Evolutionary conservation across 2,888 invertebrate species (phyloP).

Genomic region (Hypolimnas misippus): DNA sequence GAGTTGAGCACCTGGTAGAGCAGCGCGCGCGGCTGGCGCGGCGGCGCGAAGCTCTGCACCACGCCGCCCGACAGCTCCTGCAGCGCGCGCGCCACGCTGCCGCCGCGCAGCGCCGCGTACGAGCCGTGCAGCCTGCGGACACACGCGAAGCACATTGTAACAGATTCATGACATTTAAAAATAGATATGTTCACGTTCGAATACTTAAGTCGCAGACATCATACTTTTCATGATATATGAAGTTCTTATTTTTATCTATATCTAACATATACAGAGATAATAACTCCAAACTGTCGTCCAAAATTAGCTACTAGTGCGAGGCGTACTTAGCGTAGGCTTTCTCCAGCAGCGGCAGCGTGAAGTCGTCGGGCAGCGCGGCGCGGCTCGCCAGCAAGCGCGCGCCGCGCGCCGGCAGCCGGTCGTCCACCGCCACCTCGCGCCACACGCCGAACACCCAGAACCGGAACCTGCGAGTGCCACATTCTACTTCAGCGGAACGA

Average conservation of each 20-base stretch:
- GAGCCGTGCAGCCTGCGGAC: constrained; percentile 81
- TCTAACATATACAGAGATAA: too few species aligned
- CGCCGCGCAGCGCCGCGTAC: constrained; percentile 71
- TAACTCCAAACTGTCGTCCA: too few species aligned
- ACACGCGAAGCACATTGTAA: background rate
- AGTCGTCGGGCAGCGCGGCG: constrained; percentile 81
- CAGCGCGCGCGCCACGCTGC: constrained; percentile 86
- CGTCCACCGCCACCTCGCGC: constrained; percentile 90
- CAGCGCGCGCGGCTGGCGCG: constrained; percentile 86
- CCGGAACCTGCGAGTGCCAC: constrained; percentile 79
- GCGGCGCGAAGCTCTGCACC: constrained; percentile 88
- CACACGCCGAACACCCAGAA: constrained; percentile 93
- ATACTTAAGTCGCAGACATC: too few species aligned
- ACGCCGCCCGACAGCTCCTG: constrained; percentile 90
- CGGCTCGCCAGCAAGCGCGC: constrained; percentile 86
- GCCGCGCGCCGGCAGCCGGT: constrained; percentile 88
- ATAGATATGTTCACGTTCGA: too few species aligned
- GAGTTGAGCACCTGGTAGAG: constrained; percentile 88
- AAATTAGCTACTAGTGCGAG: too few species aligned
- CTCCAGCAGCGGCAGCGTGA: constrained; percentile 91
- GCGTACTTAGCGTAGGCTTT: constrained; percentile 91
- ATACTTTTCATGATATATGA: too few species aligned
- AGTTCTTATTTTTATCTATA: too few species aligned
- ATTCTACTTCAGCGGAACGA: too few species aligned
- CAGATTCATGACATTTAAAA: too few species aligned